Evolutionary conservation across 2,113 vertebrate species (phyloP).

Genomic region (Phyllostomus discolor): DNA sequence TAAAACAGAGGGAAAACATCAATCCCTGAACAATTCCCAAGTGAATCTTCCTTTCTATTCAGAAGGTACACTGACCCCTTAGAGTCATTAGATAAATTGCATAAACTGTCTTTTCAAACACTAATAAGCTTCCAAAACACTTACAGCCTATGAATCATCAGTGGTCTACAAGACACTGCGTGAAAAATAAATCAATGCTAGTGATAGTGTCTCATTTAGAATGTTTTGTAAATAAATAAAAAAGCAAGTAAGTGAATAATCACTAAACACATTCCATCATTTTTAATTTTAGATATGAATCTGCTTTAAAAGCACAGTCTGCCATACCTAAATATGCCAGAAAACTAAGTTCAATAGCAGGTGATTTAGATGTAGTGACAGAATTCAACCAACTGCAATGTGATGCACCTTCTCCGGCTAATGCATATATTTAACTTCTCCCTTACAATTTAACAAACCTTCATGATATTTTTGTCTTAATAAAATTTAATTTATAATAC

Average conservation of each 20-base stretch:
- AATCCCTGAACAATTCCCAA: constrained; percentile 14
- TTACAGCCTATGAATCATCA: not conserved
- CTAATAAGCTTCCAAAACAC: constrained; percentile 1
- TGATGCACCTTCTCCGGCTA: not conserved
- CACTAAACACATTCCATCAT: not conserved
- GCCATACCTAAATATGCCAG: not conserved
- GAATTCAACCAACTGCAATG: not conserved
- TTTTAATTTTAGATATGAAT: constrained; percentile 18
- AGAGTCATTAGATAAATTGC: constrained; percentile 20
- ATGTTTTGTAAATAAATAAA: not conserved
- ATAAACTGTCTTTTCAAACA: constrained; percentile 3
- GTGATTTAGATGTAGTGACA: not conserved
- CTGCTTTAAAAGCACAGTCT: not conserved
- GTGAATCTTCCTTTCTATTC: constrained; percentile 3
- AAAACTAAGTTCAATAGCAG: not conserved
- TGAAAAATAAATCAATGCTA: constrained; percentile 25
- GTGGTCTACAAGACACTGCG: not conserved
- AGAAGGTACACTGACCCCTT: not conserved
- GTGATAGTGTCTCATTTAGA: not conserved
- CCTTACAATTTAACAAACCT: not conserved
- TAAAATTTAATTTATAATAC: not conserved
- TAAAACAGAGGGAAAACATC: constrained; percentile 5
- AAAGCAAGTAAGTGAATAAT: not conserved
- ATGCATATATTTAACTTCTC: not conserved
- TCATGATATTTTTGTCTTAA: not conserved